Conservation (phyloP, 2,113 vertebrate genomes). For the Grallaria varia region DNA sequence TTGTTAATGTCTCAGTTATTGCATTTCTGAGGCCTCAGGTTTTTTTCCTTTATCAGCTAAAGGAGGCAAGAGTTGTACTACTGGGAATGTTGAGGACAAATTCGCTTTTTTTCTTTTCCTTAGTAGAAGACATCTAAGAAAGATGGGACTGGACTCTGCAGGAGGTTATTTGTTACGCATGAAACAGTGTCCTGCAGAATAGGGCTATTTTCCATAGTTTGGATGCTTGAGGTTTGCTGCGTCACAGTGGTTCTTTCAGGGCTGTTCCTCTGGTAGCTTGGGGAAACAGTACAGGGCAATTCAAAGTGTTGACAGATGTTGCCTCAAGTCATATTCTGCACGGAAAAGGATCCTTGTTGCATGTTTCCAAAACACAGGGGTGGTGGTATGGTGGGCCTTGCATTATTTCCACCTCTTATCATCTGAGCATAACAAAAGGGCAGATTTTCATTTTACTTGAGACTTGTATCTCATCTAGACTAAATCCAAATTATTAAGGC, state of each 20-base stretch:
- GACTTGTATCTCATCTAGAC: not conserved
- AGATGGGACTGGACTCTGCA: not conserved
- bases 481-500: not conserved
- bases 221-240: not conserved
- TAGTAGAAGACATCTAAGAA: not conserved
- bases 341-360: not conserved
- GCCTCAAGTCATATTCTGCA: not conserved
- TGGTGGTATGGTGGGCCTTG: no score
- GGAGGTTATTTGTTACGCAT: not conserved
- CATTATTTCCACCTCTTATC: not conserved
- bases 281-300: not conserved
- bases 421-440: accelerated
- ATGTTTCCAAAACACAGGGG: accelerated
- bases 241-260: accelerated
- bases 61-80: not conserved
- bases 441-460: not conserved
- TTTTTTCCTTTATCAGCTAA: not conserved
- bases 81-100: not conserved
- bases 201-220: not conserved
- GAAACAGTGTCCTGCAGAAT: not conserved
- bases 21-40: not conserved
- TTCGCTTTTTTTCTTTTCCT: not conserved
- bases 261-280: not conserved
- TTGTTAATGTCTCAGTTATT: not conserved
- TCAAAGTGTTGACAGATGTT: accelerated